Evolutionary conservation across 2,797 vertebrate genomes (phyloP), one percentile per base, ranked within the genome.

Genomic region (Botia kubotai): DNA sequence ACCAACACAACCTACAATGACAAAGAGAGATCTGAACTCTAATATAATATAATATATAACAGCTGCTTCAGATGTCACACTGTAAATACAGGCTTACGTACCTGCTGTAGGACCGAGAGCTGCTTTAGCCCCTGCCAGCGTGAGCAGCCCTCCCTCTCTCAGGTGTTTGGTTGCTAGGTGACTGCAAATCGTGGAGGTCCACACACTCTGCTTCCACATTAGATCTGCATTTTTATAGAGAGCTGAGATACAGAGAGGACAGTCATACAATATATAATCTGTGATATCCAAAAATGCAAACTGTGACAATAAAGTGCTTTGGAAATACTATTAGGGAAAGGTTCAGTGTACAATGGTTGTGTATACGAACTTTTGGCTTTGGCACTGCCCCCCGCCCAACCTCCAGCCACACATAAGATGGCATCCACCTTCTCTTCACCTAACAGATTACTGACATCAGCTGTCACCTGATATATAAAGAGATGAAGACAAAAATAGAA

Each of bases 161-260:
- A 96, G 91, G 75, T 96, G 92, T 78, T 94, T 95, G 36, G 95
- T 92, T 80, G 95, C 96, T 52, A 97, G 89, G 75, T 96, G 94
- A 89, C 94, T 94, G 86, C 94, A 95, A 87, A 96, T 96, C 70
- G 92, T 93, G 0, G 95, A 96, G 0, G 96, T 96, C 96, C 96
- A 97, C 46, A 97, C 87, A 0, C 95, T 96, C 87, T 96, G 95
- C 81, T 96, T 97, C 96, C 95, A 96, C 95, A 96, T 96, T 84
- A 96, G 85, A 86, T 96, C 95, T 78, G 93, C 91, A 86, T 94
- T 96, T 87, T 95, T 96, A 90, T 93, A 96, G 60, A 96, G 88
- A 62, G 94, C 95, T 95, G 50, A 65, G 46, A 33, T 26, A 50
- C 16, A 39, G 5, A 52, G 3, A 84, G n/a, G 57, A 50, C 17